These are phyloP conservation scores for Heteropelma amictum DNA, from an alignment of 2,888 invertebrate genomes.

Conservation along the genomic window DNA sequence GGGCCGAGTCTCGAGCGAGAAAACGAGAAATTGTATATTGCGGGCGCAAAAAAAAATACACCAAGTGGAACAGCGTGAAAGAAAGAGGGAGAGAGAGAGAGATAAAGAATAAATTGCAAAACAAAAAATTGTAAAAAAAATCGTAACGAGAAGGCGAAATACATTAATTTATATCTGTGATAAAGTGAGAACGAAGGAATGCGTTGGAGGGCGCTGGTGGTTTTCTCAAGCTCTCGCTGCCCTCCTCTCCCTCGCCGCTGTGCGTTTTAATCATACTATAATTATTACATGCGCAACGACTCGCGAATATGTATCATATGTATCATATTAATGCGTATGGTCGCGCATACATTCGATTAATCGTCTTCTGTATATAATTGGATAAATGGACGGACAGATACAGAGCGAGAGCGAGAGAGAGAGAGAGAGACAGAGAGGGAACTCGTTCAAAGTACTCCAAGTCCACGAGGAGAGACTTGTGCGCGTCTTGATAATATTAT, in stretches of 20 bases:
- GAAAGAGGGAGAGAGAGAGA: background rate
- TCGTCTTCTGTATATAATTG: constrained; percentile 55
- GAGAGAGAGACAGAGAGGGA: constrained; percentile 16
- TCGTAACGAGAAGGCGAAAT: constrained; percentile 62
- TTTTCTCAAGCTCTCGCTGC: background rate
- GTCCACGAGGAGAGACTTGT: constrained; percentile 22
- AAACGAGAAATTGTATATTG: background rate
- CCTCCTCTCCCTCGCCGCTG: background rate
- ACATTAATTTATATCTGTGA: constrained; percentile 78
- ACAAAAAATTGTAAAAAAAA: background rate
- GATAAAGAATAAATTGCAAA: background rate
- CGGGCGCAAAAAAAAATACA: background rate
- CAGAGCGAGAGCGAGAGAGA: constrained; percentile 16
- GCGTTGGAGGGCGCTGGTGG: constrained; percentile 17
- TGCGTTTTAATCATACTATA: constrained; percentile 30
- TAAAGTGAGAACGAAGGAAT: constrained; percentile 62
- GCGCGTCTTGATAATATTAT: constrained; percentile 50
- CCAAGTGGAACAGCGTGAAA: background rate
- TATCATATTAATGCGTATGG: constrained; percentile 24
- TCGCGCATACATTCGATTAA: constrained; percentile 37
- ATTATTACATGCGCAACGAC: constrained; percentile 36
- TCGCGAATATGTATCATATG: constrained; percentile 40
- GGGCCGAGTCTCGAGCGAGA: too few relatives aligned
- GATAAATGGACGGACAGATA: constrained; percentile 39
- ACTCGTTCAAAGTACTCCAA: constrained; percentile 43